Conservation (phyloP, 2,797 vertebrate genomes). For the Oreochromis mossambicus region DNA sequence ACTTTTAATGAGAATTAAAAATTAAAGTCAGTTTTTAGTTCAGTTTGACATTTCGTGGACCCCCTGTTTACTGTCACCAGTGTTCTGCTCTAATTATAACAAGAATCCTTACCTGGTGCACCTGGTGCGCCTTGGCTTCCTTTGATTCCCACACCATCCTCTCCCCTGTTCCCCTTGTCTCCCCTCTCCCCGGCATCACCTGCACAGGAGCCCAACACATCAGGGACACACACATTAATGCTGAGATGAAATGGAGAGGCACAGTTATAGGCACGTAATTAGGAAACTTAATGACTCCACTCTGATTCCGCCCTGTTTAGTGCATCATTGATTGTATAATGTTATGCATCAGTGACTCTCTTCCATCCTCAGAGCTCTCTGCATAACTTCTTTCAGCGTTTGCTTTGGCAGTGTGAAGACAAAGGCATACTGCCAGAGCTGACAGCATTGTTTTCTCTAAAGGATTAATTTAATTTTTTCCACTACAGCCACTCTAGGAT, state of each 20-base stretch:
- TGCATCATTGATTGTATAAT: slow-evolving; percentile 40
- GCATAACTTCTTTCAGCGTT: neutral
- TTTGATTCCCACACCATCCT: slow-evolving; percentile 73
- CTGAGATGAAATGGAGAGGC: slow-evolving; percentile 7
- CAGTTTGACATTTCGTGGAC: neutral
- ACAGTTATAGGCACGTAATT: neutral
- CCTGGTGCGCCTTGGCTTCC: slow-evolving; percentile 72
- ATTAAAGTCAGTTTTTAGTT: neutral
- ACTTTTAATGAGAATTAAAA: neutral
- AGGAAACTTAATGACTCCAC: slow-evolving; percentile 15
- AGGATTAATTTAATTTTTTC: slow-evolving; percentile 13
- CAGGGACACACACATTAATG: neutral
- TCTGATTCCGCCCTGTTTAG: slow-evolving; percentile 24
- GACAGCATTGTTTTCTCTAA: slow-evolving; percentile 1
- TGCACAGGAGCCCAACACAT: slow-evolving; percentile 15
- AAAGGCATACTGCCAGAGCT: neutral
- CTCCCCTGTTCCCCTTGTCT: slow-evolving; percentile 72
- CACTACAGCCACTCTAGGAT: neutral
- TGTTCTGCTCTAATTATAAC: neutral
- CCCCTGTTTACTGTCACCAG: neutral
- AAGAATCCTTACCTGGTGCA: slow-evolving; percentile 64
- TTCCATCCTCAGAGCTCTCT: neutral
- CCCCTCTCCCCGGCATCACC: slow-evolving; percentile 73
- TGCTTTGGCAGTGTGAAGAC: neutral
- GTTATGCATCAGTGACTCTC: slow-evolving; percentile 1